Base-by-base conservation (phyloP, 2,797 vertebrate genomes). In the Pseudotriccus pelzelni region DNA sequence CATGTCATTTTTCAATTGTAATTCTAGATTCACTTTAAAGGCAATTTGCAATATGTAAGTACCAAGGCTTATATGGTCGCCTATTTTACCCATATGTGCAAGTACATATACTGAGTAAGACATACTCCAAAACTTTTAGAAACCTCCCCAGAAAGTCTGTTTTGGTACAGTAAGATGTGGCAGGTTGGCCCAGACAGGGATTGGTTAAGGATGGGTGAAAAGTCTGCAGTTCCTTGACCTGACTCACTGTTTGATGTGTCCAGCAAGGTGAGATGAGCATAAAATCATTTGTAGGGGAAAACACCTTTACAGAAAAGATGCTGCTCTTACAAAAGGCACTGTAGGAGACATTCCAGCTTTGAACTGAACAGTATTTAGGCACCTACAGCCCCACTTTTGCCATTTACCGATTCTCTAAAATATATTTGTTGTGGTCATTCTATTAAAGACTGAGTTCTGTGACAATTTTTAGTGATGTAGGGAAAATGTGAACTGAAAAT, bases 221-320 rank as follows among this genome's bases (percentile, higher is more conserved):
- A 58, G 2, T 5, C 22, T 78, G 36, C 22, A 75, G 21, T 34
- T 46, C 64, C 47, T 80, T 80, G 75, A 20, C 41, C 36, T 0
- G 1, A 23, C 4, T 70, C 1, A 1, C 6, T 2, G 4, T 10
- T 91, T 32, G 37, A 74, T 0, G 0, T n/a, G 34, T 44, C 28
- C 72, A 72, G 49, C 22, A 28, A 85, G 23, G 5, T 41, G 67
- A 79, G 6, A 6, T 14, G 30, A 41, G 7, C 1, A 0, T 75
- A 58, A 78, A 91, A 76, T 37, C 5, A 30, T 22, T 2, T n/a
- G 14, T 28, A 75, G 62, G 20, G 37, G 16, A 46, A 49, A 87
- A 60, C 16, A 49, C 8, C 22, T 56, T 49, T 22, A 25, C 9
- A 16, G 27, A 89, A 22, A 43, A 70, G 39, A 32, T 43, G 12